Evolutionary conservation across 2,113 vertebrate genomes (phyloP).

Genomic region (Laticauda laticaudata): DNA sequence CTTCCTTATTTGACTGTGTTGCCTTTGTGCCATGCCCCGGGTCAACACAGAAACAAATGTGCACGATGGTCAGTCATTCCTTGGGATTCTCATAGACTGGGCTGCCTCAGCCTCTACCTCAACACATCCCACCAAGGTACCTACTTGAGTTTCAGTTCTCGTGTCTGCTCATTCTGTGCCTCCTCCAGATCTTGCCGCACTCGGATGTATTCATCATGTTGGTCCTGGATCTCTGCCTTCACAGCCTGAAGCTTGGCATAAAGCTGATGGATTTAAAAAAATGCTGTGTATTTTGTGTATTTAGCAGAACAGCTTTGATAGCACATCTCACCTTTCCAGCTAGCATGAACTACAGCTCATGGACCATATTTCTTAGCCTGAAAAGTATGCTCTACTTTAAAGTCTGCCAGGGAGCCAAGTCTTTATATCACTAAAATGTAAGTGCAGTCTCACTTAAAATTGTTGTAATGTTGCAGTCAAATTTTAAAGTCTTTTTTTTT

Average conservation of each 20-base stretch:
- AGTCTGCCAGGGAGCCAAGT: not conserved
- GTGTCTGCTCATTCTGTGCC: slow-evolving; percentile 89
- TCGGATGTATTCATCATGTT: slow-evolving; percentile 87
- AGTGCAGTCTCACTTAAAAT: no score
- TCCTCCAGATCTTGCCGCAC: slow-evolving; percentile 94
- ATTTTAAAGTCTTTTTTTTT: not conserved
- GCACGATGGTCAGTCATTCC: not conserved
- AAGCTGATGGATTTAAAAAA: slow-evolving; percentile 68
- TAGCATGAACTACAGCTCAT: not conserved
- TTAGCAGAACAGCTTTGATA: no score
- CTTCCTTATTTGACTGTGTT: no score
- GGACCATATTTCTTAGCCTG: not conserved
- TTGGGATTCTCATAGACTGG: not conserved
- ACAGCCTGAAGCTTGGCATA: slow-evolving; percentile 90
- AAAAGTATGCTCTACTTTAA: not conserved
- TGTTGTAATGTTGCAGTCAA: no score
- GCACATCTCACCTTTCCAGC: not conserved
- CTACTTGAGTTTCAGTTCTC: slow-evolving; percentile 97
- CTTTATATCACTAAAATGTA: not conserved
- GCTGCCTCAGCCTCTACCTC: not conserved
- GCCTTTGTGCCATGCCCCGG: no score
- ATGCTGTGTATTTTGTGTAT: not conserved
- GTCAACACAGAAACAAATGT: no score
- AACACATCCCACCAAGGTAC: slow-evolving; percentile 8
- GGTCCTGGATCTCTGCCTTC: slow-evolving; percentile 89